These are phyloP conservation scores for Chrysocyon brachyurus DNA, from an alignment of 2,797 vertebrate species.

Conservation along the genomic window DNA sequence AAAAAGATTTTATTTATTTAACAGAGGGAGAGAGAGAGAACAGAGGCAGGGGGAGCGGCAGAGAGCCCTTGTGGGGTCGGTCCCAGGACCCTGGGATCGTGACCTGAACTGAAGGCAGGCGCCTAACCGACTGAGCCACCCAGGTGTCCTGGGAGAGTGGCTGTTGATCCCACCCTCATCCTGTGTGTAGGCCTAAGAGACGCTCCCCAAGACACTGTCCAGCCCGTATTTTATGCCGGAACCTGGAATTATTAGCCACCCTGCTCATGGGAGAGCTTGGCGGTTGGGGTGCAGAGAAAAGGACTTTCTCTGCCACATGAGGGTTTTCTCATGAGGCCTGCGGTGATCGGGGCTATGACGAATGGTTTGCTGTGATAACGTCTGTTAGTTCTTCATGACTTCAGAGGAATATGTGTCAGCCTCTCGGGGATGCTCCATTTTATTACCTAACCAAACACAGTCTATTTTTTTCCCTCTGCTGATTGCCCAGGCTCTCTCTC, in stretches of 20 bases:
- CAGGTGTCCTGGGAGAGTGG: background rate
- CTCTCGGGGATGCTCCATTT: background rate
- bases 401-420: background rate
- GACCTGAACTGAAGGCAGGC: too few relatives aligned
- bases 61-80: too few relatives aligned
- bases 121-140: too few relatives aligned
- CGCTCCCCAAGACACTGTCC: background rate
- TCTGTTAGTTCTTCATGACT: background rate
- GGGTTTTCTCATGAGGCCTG: background rate
- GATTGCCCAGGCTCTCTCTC: background rate
- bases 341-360: background rate
- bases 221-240: background rate
- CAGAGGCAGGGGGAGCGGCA: too few relatives aligned
- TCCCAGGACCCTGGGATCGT: too few relatives aligned
- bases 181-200: background rate
- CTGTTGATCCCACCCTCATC: background rate
- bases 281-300: background rate
- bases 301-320: background rate
- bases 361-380: background rate
- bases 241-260: background rate
- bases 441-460: background rate
- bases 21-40: too few relatives aligned
- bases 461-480: fast-evolving
- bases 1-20: too few relatives aligned
- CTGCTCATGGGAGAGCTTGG: background rate